These are phyloP conservation scores for Podarcis muralis DNA, from an alignment of 2,113 vertebrate genomes.

Conservation along the genomic window DNA sequence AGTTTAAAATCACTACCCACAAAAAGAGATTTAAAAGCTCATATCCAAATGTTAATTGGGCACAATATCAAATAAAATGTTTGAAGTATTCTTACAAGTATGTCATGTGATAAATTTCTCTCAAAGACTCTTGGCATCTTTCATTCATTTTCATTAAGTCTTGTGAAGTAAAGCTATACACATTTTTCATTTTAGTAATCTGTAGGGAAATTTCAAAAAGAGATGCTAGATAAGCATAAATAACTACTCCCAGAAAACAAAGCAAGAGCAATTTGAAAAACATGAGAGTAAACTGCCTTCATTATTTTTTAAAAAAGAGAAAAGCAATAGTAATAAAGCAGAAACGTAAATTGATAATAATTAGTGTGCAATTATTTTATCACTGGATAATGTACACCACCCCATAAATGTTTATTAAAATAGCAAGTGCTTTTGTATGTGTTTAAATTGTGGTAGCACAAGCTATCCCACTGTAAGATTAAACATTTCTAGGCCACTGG, in stretches of 20 bases:
- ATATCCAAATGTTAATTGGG: not conserved
- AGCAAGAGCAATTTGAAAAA: fast-evolving
- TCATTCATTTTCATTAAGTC: conserved; percentile 98
- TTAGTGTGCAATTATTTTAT: not conserved
- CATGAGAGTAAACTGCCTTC: not conserved
- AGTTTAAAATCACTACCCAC: conserved; percentile 1
- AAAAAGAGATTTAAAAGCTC: not conserved
- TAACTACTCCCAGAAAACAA: conserved; percentile 26
- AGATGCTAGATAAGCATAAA: conserved; percentile 46
- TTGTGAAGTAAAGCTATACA: conserved; percentile 89
- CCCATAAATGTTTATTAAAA: not conserved
- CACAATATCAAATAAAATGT: conserved; percentile 46
- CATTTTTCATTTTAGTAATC: conserved; percentile 90
- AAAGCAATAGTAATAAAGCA: not conserved
- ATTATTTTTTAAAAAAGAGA: not conserved
- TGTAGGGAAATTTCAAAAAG: conserved; percentile 64
- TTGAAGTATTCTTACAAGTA: conserved; percentile 86
- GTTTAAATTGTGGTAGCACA: not conserved
- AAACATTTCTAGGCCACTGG: not conserved
- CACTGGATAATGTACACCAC: not conserved
- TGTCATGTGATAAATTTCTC: conserved; percentile 97
- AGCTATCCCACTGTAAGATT: not conserved
- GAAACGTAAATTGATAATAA: not conserved
- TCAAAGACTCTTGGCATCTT: conserved; percentile 92
- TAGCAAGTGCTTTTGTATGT: not conserved